Base-by-base conservation (phyloP, 92 coral and sea anemone species). In the Parazoanthus swiftii region DNA sequence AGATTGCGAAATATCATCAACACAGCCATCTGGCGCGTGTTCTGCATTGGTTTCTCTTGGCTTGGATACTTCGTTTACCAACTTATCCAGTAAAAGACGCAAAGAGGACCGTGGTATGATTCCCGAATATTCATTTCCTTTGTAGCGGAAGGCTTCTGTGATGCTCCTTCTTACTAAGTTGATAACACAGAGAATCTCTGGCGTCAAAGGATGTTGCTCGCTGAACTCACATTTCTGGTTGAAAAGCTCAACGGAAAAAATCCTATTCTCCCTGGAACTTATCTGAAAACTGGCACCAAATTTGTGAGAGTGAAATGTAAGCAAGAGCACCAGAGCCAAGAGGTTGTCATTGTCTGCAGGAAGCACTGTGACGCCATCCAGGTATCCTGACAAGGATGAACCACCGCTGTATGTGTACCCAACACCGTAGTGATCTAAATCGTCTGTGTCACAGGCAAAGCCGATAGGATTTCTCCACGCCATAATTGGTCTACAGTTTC, bases 401-500 rank as follows among this genome's bases (percentile, higher is more conserved):
- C 51, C 37, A 8, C 72, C 80, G 7, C 51, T 85, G 72, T 74
- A 85, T 13, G 51, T 42, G 70, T 77, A 48, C 9, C 46, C 88
- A 0, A 85, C 82, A 26, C 50, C 88, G 14, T 85, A 85, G 70
- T 85, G 88, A 59, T 74, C 70, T 51, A 6, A 13, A 4, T 48
- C 70, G 23, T 44, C 82, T 2, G 73, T 74, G 54, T 85, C 88
- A 39, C 88, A 85, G 63, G 82, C 88, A 48, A 85, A 85, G 37
- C 81, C 88, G 42, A 85, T 85, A 21, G 88, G 88, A 39, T 85
- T 85, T 51, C 81, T 50, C 88, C 88, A 85, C 39, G 37, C 42
- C 80, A 85, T 25, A 18, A 7, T 38, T 0, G 88, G 88, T 8
- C 16, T n/a, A 68, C 81, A 85, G 0, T 33, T 20, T 51, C 68